Base-by-base conservation (phyloP, 2,888 invertebrate genomes). In the Calliphora vomitoria region DNA sequence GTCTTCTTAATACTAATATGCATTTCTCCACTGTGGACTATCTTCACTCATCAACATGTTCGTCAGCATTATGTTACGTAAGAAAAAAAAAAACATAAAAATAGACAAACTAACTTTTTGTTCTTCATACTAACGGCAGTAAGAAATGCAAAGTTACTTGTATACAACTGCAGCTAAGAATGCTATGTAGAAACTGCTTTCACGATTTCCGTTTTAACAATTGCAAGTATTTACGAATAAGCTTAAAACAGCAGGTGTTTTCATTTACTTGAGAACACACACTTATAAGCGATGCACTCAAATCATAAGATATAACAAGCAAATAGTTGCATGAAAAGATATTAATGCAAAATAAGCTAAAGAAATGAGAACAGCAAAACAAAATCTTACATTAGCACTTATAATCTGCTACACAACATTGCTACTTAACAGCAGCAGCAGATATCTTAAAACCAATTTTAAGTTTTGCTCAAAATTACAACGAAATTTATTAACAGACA, bases 241-340 rank as follows among this genome's bases (percentile, higher is more conserved):
- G 66, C 66, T 72, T 66, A 80, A 60, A 50, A 62, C 13, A 86
- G 86, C 86, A 86, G 86, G 78, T 79, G 74, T 69, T 79, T 53
- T 72, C 76, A 41, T 11, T 31, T 18, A 11, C 15, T 25, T 1
- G 2, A 4, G 18, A n/a, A 18, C 13, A 15, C 60, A n/a, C 44
- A 41, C 11, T 11, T 8, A 38, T 35, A 76, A 15, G 38, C 5
- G n/a, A 55, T n/a, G 38, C 10, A 44, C 11, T 55, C 4, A 0
- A 35, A 4, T 15, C 62, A n/a, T n/a, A n/a, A 15, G 13, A 55
- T 10, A 18, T 41, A 41, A 41, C 41, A 53, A 25, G 11, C n/a
- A 6, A 47, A 5, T 38, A 38, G 1, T 10, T 0, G 53, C 31
- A 68, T 41, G 20, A 6, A 20, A 31, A 69, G 8, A 64, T n/a